Evolutionary conservation across 2,888 invertebrate species (phyloP), one percentile per base, ranked within the genome.

Genomic region (Ichneumon xanthorius): DNA sequence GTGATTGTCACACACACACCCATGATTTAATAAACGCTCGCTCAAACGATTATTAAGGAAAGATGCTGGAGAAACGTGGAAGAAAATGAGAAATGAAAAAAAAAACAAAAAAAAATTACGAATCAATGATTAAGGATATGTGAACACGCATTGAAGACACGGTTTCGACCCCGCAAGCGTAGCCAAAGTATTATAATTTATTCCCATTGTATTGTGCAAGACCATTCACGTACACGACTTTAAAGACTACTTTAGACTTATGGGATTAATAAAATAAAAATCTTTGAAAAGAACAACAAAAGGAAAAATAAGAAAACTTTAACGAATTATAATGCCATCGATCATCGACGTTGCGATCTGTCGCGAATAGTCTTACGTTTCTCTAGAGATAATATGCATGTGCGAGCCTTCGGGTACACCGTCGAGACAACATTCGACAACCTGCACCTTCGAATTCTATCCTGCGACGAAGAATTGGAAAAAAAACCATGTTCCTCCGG

Each of bases 171-270:
- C 92, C 89, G 90, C 91, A 92, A 92, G 92, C 92, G 92, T 93
- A 91, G 94, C 93, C 93, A 94, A 94, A 94, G 94, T 94, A 94
- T 94, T 94, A 93, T 93, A 93, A 94, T 94, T 94, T 94, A 94
- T 94, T 94, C 93, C 94, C 94, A 94, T 93, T 93, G 91, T 93
- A 93, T 92, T 92, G 92, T 93, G 92, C 92, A 92, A 93, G 90
- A 93, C 89, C 92, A 91, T 90, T 92, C 92, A 92, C 92, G 89
- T 92, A 92, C 91, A 92, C 92, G 90, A 92, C 76, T 91, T 91
- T 92, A 91, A 93, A 93, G 93, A 93, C 91, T 93, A 93, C 92
- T 92, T 92, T 93, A 93, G 92, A 93, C 91, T 93, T 93, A 93
- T 93, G 92, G 93, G 93, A 93, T 93, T 93, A 93, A 85, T 92